A percentile compares a stretch with the other conserved stretches of the same genome.
These are phyloP conservation scores for Ibycter americanus DNA, from an alignment of 2,797 vertebrate genomes.

Conservation along the genomic window DNA sequence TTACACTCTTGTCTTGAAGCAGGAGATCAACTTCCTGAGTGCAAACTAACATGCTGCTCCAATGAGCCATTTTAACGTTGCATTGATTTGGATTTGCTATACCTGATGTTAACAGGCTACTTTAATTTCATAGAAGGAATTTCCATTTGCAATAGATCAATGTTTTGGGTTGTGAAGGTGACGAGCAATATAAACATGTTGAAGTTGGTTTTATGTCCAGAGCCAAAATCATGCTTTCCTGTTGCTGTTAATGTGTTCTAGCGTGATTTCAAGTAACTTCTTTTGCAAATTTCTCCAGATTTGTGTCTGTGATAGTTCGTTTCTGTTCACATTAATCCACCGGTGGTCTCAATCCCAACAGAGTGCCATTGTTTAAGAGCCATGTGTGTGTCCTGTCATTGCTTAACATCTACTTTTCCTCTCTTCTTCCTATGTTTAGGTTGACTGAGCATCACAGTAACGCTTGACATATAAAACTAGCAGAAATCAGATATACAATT, in stretches of 20 bases:
- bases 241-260: background rate
- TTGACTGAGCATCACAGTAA: background rate
- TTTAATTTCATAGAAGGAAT: background rate
- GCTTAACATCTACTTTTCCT: background rate
- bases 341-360: background rate
- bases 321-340: background rate
- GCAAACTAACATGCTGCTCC: background rate
- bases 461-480: background rate
- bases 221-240: background rate
- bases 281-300: background rate
- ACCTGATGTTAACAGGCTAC: background rate
- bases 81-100: background rate
- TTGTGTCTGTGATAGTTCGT: background rate
- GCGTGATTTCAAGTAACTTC: background rate
- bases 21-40: background rate
- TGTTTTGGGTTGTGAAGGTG: background rate
- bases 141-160: background rate
- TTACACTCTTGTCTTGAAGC: background rate
- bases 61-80: background rate
- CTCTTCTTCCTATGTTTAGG: background rate
- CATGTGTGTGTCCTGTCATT: background rate
- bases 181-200: background rate
- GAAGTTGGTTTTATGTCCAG: background rate
- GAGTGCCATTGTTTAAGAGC: background rate
- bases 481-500: background rate